Percentiles rank a stretch among this genome's conserved stretches.
Conservation (phyloP, 2,797 vertebrate genomes). For the Enteromius thamalakanensis region DNA sequence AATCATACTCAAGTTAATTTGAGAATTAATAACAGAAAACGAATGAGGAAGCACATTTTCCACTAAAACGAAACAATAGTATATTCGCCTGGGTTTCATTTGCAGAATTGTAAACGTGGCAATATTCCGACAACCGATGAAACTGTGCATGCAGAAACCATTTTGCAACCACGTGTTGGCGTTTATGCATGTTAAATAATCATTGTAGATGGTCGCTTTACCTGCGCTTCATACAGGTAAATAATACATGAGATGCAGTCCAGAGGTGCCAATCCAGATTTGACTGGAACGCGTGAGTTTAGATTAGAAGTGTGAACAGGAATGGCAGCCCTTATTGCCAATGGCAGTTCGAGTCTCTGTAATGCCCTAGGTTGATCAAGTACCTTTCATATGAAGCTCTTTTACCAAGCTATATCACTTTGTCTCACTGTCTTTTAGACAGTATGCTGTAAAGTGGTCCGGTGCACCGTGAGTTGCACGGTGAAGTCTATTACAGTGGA, state of each 20-base stretch:
- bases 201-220: not conserved
- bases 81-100: slow-evolving; percentile 19
- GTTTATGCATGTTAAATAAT: not conserved
- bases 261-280: slow-evolving; percentile 19
- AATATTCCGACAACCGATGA: slow-evolving; percentile 22
- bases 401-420: slow-evolving; percentile 19
- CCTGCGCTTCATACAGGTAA: not conserved
- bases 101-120: slow-evolving; percentile 22
- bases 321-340: slow-evolving; percentile 29
- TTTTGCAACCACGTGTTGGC: not conserved
- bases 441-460: not conserved
- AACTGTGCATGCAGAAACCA: slow-evolving; percentile 23
- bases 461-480: slow-evolving; percentile 21
- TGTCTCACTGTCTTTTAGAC: slow-evolving; percentile 29
- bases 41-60: slow-evolving; percentile 74
- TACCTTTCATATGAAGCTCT: slow-evolving; percentile 34
- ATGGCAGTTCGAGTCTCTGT: slow-evolving; percentile 22
- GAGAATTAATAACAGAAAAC: slow-evolving; percentile 77
- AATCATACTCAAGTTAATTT: slow-evolving; percentile 73
- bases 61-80: slow-evolving; percentile 55
- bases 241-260: slow-evolving; percentile 8
- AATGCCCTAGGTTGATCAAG: slow-evolving; percentile 24
- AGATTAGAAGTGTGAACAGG: slow-evolving; percentile 26
- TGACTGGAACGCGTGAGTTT: not conserved
- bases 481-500: slow-evolving; percentile 30